phyloP scores from a whole-genome alignment of 2,888 invertebrate species.

The Syritta pipiens region DNA sequence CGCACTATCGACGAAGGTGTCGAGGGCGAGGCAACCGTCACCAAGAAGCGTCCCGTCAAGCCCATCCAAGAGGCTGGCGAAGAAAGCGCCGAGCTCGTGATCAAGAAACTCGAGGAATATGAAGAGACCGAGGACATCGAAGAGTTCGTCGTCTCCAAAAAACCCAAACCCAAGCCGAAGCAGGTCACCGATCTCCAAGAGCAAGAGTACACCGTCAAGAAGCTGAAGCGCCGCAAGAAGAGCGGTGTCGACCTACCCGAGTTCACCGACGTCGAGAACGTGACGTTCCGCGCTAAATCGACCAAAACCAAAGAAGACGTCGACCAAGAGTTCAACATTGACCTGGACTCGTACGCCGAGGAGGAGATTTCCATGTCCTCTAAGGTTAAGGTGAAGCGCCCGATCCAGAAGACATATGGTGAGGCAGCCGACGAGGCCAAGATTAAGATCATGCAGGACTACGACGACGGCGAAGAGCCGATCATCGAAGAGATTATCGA shows the following conservation, averaged over 20 bases:
- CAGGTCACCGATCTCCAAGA: slow-evolving; percentile 82
- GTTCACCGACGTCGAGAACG: slow-evolving; percentile 87
- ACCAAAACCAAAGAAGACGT: slow-evolving; percentile 91
- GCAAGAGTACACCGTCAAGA: slow-evolving; percentile 87
- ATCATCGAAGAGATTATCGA: slow-evolving; percentile 84
- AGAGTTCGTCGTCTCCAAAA: slow-evolving; percentile 80
- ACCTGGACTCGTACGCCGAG: slow-evolving; percentile 90
- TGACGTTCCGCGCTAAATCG: slow-evolving; percentile 88
- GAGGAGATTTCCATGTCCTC: slow-evolving; percentile 93
- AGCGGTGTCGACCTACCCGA: slow-evolving; percentile 85
- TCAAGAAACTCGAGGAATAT: slow-evolving; percentile 76
- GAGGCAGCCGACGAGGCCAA: slow-evolving; percentile 90
- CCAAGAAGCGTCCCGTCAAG: slow-evolving; percentile 75
- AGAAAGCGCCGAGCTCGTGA: slow-evolving; percentile 76
- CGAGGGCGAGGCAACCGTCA: slow-evolving; percentile 77
- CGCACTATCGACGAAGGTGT: slow-evolving; percentile 80
- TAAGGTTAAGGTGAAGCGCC: slow-evolving; percentile 88
- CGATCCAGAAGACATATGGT: slow-evolving; percentile 85
- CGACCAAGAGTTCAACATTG: slow-evolving; percentile 93
- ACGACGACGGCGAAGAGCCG: slow-evolving; percentile 82
- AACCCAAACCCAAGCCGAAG: slow-evolving; percentile 80
- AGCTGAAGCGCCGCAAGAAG: slow-evolving; percentile 85
- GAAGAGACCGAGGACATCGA: slow-evolving; percentile 80
- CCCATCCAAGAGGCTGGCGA: slow-evolving; percentile 75
- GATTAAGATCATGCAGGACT: slow-evolving; percentile 84